These are phyloP conservation scores for Syrmaticus mikado DNA, from an alignment of 2,113 vertebrate species.

Conservation along the genomic window DNA sequence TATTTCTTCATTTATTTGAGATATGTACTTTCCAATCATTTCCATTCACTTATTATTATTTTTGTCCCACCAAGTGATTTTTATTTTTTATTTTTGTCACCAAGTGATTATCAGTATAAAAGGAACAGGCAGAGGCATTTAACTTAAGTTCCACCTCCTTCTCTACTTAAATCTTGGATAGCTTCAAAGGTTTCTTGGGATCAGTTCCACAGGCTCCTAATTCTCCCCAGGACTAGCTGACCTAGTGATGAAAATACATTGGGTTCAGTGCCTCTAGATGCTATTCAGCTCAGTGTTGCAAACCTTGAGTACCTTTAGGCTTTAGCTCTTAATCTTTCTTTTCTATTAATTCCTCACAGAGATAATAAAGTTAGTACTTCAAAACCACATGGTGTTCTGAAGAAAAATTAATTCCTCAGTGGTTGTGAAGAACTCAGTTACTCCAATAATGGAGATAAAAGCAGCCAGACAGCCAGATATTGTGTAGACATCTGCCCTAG, in stretches of 20 bases:
- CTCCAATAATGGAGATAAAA: neutral
- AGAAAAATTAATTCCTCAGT: neutral
- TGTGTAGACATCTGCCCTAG: neutral
- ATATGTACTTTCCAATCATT: neutral
- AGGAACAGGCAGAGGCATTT: neutral
- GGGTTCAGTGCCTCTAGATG: neutral
- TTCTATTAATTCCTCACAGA: neutral
- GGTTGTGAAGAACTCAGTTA: neutral
- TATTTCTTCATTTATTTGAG: neutral
- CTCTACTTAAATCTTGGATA: neutral
- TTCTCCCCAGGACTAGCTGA: neutral
- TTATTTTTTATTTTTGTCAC: neutral
- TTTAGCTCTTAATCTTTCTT: neutral
- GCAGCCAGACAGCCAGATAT: neutral
- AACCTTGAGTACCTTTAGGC: neutral
- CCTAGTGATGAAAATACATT: neutral
- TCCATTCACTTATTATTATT: neutral
- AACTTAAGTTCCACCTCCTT: neutral
- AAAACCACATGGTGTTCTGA: neutral
- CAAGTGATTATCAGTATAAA: neutral
- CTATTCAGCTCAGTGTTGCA: neutral
- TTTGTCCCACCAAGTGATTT: neutral
- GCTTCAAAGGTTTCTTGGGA: neutral
- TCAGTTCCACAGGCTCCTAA: fast-evolving
- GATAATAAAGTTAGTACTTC: neutral